phyloP scores from a whole-genome alignment of 2,113 vertebrate genomes.

The Grammomys surdaster region DNA sequence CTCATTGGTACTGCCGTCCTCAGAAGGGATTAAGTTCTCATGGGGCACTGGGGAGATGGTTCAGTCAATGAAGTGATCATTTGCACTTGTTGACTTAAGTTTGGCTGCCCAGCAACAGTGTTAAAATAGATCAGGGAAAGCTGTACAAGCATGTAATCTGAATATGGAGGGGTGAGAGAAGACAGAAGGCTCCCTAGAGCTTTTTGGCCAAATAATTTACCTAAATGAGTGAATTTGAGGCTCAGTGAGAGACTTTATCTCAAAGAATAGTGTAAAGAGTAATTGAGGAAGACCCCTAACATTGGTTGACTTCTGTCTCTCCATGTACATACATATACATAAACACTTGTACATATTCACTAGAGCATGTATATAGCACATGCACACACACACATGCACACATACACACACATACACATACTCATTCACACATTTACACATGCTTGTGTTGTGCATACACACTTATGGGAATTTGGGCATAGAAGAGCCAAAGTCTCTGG shows the following conservation, averaged over 20 bases:
- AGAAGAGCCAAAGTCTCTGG: background rate
- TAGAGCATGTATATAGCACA: background rate
- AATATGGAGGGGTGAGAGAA: background rate
- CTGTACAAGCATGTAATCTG: background rate
- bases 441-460: background rate
- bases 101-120: background rate
- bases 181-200: background rate
- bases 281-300: background rate
- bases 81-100: background rate
- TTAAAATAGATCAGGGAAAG: background rate
- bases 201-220: background rate
- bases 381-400: background rate
- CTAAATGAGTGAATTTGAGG: background rate
- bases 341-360: background rate
- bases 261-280: background rate
- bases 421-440: background rate
- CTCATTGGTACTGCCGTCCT: background rate
- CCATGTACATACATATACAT: background rate
- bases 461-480: background rate
- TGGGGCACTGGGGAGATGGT: no score
- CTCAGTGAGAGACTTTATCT: background rate
- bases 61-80: no score
- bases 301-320: background rate
- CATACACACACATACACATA: background rate
- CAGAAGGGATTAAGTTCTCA: background rate